Evolutionary conservation across 2,888 invertebrate species (phyloP), one percentile per base, ranked within the genome.

Genomic region (Cataglyphis cursor): DNA sequence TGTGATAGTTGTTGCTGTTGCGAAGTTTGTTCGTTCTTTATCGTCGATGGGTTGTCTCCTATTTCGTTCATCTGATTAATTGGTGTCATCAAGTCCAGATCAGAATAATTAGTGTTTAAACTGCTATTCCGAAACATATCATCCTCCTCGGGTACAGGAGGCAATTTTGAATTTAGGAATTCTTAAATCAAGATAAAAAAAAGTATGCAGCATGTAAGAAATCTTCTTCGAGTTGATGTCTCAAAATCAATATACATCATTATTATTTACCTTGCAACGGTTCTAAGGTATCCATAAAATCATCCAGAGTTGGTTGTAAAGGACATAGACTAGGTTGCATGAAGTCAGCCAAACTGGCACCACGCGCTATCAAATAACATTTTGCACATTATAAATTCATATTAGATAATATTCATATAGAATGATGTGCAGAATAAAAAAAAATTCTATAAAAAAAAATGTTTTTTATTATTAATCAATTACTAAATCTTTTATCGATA

Each of bases 281-380:
- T 95, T 98, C 97, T 94, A 98, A 96, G 86, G 97, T 97, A 93
- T 98, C 98, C 98, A 98, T 98, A 95, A 98, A 98, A 95, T 99
- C 99, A 94, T 99, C 99, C 93, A 99, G 96, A 95, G 98, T 99
- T 88, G 99, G 99, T 95, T 99, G 99, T 85, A 99, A 96, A 78
- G 99, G 99, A 59, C 99, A 98, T 93, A 99, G 96, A 94, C 99
- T 99, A 75, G 99, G 99, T 95, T 99, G 99, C 95, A 99, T 99
- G 94, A 99, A 98, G 95, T 99, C 99, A 70, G 99, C 98, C 93
- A 98, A 96, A 92, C 97, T 97, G 78, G 98, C 98, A 90, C 97
- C 97, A 94, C 97, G 97, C 73, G 98, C 98, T 98, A 95, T 57
- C 24, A 6, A 70, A 57, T n/a, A 12, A 54, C 9, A 75, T 75